A percentile compares a stretch with the other conserved stretches of the same genome.
Evolutionary conservation across 2,797 vertebrate genomes (phyloP).

Genomic region (Eulemur rubriventer): DNA sequence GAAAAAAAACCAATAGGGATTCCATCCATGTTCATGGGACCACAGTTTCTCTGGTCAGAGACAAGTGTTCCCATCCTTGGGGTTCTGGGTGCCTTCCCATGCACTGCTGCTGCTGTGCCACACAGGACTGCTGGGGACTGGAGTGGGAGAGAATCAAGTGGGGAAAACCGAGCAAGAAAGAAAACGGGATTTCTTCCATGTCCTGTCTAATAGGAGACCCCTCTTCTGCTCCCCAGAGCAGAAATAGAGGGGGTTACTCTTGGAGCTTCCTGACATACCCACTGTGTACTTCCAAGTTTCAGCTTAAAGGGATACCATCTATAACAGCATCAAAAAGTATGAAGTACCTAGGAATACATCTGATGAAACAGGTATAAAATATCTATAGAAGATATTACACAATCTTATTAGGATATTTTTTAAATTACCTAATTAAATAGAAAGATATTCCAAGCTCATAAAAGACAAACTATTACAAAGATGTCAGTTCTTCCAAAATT

Average conservation of each 20-base stretch:
- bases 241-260: neutral
- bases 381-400: neutral
- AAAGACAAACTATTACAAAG: slow-evolving; percentile 35
- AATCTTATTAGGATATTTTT: neutral
- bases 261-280: neutral
- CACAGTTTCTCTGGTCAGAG: neutral
- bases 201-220: neutral
- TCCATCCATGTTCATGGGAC: neutral
- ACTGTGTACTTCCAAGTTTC: neutral
- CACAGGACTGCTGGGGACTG: neutral
- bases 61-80: neutral
- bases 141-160: neutral
- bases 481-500: slow-evolving; percentile 9
- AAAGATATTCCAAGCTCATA: neutral
- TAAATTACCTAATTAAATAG: slow-evolving; percentile 14
- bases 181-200: neutral
- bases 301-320: neutral
- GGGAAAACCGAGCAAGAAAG: neutral
- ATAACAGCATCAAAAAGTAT: neutral
- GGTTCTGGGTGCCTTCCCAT: neutral
- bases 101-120: neutral
- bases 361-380: neutral
- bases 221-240: neutral
- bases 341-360: neutral
- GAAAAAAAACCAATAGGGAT: neutral